These are phyloP conservation scores for Oeneis ivallda DNA, from an alignment of 2,888 invertebrate species.

Conservation along the genomic window DNA sequence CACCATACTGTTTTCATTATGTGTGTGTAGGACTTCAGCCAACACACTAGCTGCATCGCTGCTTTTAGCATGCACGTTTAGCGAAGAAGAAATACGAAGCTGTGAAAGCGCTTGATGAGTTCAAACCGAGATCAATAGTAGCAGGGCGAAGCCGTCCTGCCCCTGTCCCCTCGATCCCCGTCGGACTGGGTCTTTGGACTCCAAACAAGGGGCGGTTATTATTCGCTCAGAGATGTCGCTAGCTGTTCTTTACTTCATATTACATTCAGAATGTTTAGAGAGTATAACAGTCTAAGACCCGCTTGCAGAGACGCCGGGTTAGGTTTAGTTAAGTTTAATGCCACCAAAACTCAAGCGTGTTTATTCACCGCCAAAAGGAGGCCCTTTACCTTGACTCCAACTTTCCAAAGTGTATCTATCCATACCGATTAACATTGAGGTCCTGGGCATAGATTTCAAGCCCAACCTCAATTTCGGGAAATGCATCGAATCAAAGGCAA, in stretches of 20 bases:
- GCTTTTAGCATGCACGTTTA: constrained; percentile 9
- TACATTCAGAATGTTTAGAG: not conserved
- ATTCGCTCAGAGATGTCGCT: constrained; percentile 41
- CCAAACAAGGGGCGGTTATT: constrained; percentile 55
- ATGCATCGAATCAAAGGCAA: too few relatives aligned
- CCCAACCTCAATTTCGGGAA: too few relatives aligned
- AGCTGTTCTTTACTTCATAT: not conserved
- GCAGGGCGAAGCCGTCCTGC: constrained; percentile 60
- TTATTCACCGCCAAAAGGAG: too few relatives aligned
- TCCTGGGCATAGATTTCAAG: too few relatives aligned
- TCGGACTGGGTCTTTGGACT: constrained; percentile 65
- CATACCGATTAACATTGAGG: too few relatives aligned
- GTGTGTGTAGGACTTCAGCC: constrained; percentile 1
- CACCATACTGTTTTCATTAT: not conserved
- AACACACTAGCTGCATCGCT: constrained; percentile 19
- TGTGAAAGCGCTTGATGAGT: constrained; percentile 49
- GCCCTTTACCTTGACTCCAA: too few relatives aligned
- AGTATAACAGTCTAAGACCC: too few relatives aligned
- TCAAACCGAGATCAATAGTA: constrained; percentile 57
- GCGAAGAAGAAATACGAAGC: constrained; percentile 35
- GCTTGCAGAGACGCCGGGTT: too few relatives aligned
- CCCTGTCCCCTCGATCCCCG: constrained; percentile 51
- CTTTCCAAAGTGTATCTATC: too few relatives aligned
- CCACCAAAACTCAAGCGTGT: too few relatives aligned
- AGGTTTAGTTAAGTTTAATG: too few relatives aligned